Base-by-base conservation (phyloP, 1,140 invertebrate species). In the Ectropis grisescens region DNA sequence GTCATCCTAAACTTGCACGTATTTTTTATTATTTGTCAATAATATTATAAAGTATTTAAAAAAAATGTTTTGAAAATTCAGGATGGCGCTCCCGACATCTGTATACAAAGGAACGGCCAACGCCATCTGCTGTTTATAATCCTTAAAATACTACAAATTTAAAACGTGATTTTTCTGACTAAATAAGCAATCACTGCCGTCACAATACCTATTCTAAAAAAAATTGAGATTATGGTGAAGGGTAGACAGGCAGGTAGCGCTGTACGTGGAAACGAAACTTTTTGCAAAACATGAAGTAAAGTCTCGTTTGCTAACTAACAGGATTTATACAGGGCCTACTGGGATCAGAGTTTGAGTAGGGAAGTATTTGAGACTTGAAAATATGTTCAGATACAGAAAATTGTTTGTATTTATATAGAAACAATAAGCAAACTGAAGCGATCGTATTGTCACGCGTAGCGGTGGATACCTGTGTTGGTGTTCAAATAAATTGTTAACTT, bases 101-200 rank as follows among this genome's bases (percentile, higher is more conserved):
- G 6, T 13, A 11, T 32, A 5, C 8, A 27, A 34, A 34, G 33
- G 25, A 47, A 66, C 59, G 51, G 65, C 55, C 65, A 79, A 67
- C 70, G 67, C 74, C 74, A 75, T 62, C 67, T 74, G 68, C 52
- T 54, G 19, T n/a, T 45, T 42, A n/a, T 11, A 39, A 42, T 29
- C 25, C 14, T 25, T 38, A n/a, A 1, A 23, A 14, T 25, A 19
- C n/a, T n/a, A n/a, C n/a, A n/a, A n/a, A n/a, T 10, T 25, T 26
- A 19, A 15, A 37, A 32, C 33, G 38, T 32, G 11, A 9, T 29
- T 16, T 11, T 31, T n/a, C 15, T 12, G 19, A 16, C 23, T 30
- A 30, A 3, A 32, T n/a, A 33, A 32, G 56, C 72, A 78, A 78
- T 68, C 72, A 78, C 72, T 74, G 68, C 69, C 66, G 37, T 64